These are phyloP conservation scores for Temnothorax ravouxi DNA, from an alignment of 2,888 invertebrate genomes.

Conservation along the genomic window DNA sequence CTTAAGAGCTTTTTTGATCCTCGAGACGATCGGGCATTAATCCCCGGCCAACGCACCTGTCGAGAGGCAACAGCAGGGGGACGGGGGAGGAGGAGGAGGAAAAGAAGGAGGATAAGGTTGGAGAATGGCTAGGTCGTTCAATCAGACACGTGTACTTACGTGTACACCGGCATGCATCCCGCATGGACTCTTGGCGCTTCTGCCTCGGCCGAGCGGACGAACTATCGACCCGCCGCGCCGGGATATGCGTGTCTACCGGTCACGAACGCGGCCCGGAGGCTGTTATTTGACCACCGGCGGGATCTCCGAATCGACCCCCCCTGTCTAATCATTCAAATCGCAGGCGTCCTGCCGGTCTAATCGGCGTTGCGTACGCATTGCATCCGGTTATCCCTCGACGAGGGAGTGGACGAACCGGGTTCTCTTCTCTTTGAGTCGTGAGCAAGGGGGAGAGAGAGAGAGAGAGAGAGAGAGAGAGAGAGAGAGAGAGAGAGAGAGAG, in stretches of 20 bases:
- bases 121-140: constrained; percentile 63
- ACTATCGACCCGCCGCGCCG: constrained; percentile 70
- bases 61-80: constrained; percentile 48
- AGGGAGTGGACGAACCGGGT: constrained; percentile 1
- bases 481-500: too few species aligned
- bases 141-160: constrained; percentile 67
- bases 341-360: constrained; percentile 67
- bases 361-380: constrained; percentile 65
- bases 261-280: constrained; percentile 80
- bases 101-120: constrained; percentile 47
- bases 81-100: constrained; percentile 31
- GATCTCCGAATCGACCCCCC: constrained; percentile 75
- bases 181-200: constrained; percentile 23
- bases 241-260: constrained; percentile 78
- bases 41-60: constrained; percentile 71
- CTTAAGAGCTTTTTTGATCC: constrained; percentile 60
- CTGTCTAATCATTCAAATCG: constrained; percentile 84
- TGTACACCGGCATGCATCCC: constrained; percentile 30
- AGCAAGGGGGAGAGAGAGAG: not conserved
- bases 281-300: constrained; percentile 81
- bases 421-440: not conserved
- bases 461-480: too few species aligned
- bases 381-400: constrained; percentile 15
- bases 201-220: constrained; percentile 57
- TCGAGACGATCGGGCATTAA: constrained; percentile 66